phyloP scores from a whole-genome alignment of 2,797 vertebrate species.

The Acrocephalus scirpaceus region DNA sequence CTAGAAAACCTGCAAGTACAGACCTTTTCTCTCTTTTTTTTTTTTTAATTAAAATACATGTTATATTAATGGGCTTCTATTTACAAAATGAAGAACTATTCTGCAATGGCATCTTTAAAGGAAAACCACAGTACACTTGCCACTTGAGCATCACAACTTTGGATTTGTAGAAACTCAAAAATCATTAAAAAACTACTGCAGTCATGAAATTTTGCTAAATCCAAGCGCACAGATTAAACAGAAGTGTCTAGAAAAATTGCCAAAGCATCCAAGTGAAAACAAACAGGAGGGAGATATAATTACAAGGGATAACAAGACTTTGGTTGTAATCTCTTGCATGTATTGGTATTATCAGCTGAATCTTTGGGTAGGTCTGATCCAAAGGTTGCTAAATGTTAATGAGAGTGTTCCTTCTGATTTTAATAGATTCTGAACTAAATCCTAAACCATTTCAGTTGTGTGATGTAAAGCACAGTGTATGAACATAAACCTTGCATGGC shows the following conservation, averaged over 20 bases:
- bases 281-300: constrained; percentile 1
- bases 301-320: constrained; percentile 48
- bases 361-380: constrained; percentile 7
- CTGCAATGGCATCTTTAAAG: not conserved
- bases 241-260: constrained; percentile 23
- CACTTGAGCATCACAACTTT: not conserved
- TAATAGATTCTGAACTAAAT: not conserved
- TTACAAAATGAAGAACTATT: not conserved
- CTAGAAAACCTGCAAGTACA: not conserved
- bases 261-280: constrained; percentile 34
- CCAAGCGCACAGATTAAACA: not conserved
- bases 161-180: not conserved
- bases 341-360: constrained; percentile 42
- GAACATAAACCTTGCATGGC: not conserved
- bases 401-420: constrained; percentile 13
- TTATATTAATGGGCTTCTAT: not conserved
- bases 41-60: not conserved
- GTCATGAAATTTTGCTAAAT: not conserved
- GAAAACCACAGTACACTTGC: not conserved
- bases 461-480: not conserved
- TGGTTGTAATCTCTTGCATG: constrained; percentile 28
- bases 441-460: not conserved
- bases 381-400: constrained; percentile 40
- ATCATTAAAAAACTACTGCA: not conserved
- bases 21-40: not conserved